Evolutionary conservation across 2,113 vertebrate genomes (phyloP).

Genomic region (Nibea coibor): DNA sequence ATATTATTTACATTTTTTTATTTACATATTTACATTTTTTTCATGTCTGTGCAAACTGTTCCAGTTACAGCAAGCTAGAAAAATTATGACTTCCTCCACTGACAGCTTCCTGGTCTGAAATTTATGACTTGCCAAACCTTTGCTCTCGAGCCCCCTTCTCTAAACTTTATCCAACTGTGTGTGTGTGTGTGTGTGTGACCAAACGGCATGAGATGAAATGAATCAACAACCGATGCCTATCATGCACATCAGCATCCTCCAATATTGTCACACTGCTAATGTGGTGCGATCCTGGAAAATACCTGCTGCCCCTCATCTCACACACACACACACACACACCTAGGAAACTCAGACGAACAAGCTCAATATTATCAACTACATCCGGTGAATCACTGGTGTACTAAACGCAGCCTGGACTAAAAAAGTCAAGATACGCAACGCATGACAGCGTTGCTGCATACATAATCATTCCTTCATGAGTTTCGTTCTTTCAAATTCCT

Average conservation of each 20-base stretch:
- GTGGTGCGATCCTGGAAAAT: slow-evolving; percentile 33
- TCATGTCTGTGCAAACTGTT: not conserved
- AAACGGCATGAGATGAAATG: not conserved
- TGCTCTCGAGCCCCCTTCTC: not conserved
- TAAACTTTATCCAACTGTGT: not conserved
- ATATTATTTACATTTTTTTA: not conserved
- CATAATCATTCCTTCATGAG: not conserved
- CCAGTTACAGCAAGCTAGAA: not conserved
- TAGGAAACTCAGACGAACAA: slow-evolving; percentile 22
- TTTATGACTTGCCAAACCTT: not conserved
- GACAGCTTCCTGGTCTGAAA: not conserved
- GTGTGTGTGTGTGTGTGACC: not conserved
- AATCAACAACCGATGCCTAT: slow-evolving; percentile 22
- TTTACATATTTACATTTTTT: too few relatives aligned
- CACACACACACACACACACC: not conserved
- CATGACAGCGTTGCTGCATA: not conserved
- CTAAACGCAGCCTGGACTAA: not conserved
- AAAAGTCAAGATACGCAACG: not conserved
- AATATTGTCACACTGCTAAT: not conserved
- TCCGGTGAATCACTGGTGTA: slow-evolving; percentile 21
- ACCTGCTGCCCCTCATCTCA: not conserved
- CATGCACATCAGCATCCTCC: not conserved
- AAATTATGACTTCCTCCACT: not conserved
- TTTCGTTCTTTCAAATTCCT: slow-evolving; percentile 2
- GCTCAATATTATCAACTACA: not conserved